These are phyloP conservation scores for Phyllotreta striolata DNA, from an alignment of 2,888 invertebrate genomes.

Conservation along the genomic window DNA sequence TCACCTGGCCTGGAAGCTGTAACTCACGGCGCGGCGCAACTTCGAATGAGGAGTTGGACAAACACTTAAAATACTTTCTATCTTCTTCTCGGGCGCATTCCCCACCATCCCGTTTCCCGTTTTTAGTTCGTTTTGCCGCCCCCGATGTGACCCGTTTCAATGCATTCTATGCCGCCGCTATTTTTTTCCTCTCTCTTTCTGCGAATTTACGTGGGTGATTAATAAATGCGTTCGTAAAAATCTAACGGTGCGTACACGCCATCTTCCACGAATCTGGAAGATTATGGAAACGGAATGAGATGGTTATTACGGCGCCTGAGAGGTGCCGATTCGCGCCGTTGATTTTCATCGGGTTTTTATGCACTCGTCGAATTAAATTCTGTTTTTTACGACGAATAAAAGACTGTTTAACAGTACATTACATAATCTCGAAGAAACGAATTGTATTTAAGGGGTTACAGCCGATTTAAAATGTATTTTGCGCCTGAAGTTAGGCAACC, in stretches of 20 bases:
- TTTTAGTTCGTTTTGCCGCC: constrained; percentile 46
- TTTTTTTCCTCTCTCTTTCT: constrained; percentile 20
- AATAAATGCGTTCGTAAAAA: constrained; percentile 38
- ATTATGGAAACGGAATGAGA: not conserved
- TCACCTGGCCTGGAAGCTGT: constrained; percentile 48
- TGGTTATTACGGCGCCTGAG: constrained; percentile 1
- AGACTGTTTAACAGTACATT: too few species aligned
- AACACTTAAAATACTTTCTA: constrained; percentile 46
- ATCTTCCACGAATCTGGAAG: not conserved
- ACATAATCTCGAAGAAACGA: too few species aligned
- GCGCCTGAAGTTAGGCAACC: too few species aligned
- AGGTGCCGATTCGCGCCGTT: not conserved
- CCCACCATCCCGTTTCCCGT: constrained; percentile 43
- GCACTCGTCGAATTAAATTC: too few species aligned
- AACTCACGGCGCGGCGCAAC: constrained; percentile 50
- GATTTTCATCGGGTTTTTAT: too few species aligned
- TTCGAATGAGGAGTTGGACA: constrained; percentile 51
- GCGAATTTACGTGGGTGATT: constrained; percentile 38
- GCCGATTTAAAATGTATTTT: too few species aligned
- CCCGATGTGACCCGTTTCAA: constrained; percentile 41
- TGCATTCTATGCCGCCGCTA: constrained; percentile 18
- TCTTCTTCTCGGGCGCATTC: constrained; percentile 45
- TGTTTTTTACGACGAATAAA: too few species aligned
- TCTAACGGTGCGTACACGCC: constrained; percentile 11
- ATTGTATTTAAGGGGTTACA: too few species aligned